Evolutionary conservation across 2,797 vertebrate genomes (phyloP), one percentile per base, ranked within the genome.

Genomic region (Channallabes apus): DNA sequence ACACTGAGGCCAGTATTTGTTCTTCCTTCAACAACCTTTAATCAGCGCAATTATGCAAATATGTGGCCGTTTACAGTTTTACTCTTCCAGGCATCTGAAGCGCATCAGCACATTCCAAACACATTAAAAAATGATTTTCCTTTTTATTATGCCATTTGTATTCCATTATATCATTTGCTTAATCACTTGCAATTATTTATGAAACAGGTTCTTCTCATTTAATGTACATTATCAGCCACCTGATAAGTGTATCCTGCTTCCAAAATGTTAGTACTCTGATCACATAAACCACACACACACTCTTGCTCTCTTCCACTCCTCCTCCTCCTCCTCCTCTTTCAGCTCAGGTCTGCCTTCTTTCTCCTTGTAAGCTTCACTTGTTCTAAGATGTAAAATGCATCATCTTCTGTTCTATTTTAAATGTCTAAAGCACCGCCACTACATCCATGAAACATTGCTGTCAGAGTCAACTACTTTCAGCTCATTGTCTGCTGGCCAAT

Each of bases 331-430:
- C n/a, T 11, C 14, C 3, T 78, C 38, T 54, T 4, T 65, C 41
- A 80, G 41, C 27, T 82, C 62, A 68, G 14, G 59, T 86, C 84
- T 84, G 65, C 61, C 18, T 75, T 68, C n/a, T 27, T 59, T 76
- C 29, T 38, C 54, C 58, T 65, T 24, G 65, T 58, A 29, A 32
- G 22, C 11, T 62, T 76, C 61, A 54, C 1, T 76, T 38, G 51
- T 84, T 84, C 4, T 27, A 61, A 77, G 5, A 78, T 7, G 67
- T 22, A 38, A n/a, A 58, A 80, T 76, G 58, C 68, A 62, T 81
- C 71, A 46, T 78, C 67, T 27, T 65, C 8, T 2, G 6, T 67
- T 81, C 59, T 62, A n/a, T 64, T 72, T 73, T 84, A 65, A 86
- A 85, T 27, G 22, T 68, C 41, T 51, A 73, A 82, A 80, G 29